These are phyloP conservation scores for Steromphala cineraria DNA, from an alignment of 2,888 invertebrate genomes.

Conservation along the genomic window DNA sequence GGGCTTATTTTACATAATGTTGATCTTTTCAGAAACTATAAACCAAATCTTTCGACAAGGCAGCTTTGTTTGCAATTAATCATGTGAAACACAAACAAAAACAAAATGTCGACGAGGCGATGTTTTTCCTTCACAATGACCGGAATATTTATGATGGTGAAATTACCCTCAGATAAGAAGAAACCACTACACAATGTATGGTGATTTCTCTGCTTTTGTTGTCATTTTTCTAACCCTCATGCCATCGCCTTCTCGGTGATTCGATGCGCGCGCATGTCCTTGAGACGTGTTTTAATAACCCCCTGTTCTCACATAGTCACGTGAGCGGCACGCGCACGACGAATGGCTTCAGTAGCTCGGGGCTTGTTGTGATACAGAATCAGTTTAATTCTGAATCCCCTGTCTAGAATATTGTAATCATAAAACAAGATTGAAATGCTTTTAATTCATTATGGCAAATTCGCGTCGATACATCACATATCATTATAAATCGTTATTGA, in stretches of 20 bases:
- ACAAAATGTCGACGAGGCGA: not conserved
- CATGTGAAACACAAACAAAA: not conserved
- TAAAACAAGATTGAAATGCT: too few relatives aligned
- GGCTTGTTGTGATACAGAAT: not conserved
- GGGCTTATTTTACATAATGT: too few relatives aligned
- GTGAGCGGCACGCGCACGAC: not conserved
- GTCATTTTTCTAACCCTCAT: not conserved
- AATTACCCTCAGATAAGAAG: conserved; percentile 11
- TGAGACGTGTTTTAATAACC: conserved; percentile 19
- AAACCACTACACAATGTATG: not conserved
- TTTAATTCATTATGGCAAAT: too few relatives aligned
- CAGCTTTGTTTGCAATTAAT: not conserved
- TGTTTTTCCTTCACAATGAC: not conserved
- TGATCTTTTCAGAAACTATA: too few relatives aligned
- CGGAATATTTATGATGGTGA: not conserved
- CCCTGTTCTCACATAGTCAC: conserved; percentile 13
- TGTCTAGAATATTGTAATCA: too few relatives aligned
- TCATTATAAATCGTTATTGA: too few relatives aligned
- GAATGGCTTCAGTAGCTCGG: not conserved
- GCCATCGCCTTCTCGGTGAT: not conserved
- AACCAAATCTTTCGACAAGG: too few relatives aligned
- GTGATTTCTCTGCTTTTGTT: conserved; percentile 6
- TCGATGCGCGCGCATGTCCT: conserved; percentile 17
- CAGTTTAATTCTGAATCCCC: not conserved
- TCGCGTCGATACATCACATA: too few relatives aligned